A percentile compares a stretch with the other conserved stretches of the same genome.
These are phyloP conservation scores for Setipinna tenuifilis DNA, from an alignment of 2,797 vertebrate genomes.

Conservation along the genomic window DNA sequence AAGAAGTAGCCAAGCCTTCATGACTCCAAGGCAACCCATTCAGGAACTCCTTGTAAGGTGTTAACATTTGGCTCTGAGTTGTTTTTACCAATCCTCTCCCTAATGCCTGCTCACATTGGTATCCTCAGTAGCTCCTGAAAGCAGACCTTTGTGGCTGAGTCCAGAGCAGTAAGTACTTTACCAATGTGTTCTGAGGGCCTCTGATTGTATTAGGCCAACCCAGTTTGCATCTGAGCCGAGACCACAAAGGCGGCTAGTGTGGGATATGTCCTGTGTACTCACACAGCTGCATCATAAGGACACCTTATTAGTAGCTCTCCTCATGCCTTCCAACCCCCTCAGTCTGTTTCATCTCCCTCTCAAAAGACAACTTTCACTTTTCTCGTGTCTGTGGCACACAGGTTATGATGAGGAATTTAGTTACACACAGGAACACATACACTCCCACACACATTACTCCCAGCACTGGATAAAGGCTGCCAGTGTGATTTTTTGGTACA, in stretches of 20 bases:
- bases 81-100: constrained; percentile 31
- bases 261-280: constrained; percentile 29
- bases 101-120: constrained; percentile 27
- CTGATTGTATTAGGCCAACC: constrained; percentile 52
- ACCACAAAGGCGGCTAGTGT: constrained; percentile 45
- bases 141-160: constrained; percentile 33
- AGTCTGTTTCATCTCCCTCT: not conserved
- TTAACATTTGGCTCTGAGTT: not conserved
- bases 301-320: constrained; percentile 1
- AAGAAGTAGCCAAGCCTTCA: not conserved
- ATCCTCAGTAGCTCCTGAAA: constrained; percentile 27
- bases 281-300: constrained; percentile 32
- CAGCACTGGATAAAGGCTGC: not conserved
- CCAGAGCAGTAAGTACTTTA: constrained; percentile 44
- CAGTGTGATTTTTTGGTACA: not conserved
- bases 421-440: not conserved
- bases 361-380: not conserved
- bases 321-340: not conserved
- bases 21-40: not conserved
- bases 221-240: constrained; percentile 40
- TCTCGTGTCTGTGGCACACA: not conserved
- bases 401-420: not conserved
- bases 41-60: not conserved
- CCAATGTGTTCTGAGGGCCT: constrained; percentile 25
- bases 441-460: not conserved